phyloP scores from a whole-genome alignment of 2,888 invertebrate species.

The Sinodicranocentrus sp. region DNA sequence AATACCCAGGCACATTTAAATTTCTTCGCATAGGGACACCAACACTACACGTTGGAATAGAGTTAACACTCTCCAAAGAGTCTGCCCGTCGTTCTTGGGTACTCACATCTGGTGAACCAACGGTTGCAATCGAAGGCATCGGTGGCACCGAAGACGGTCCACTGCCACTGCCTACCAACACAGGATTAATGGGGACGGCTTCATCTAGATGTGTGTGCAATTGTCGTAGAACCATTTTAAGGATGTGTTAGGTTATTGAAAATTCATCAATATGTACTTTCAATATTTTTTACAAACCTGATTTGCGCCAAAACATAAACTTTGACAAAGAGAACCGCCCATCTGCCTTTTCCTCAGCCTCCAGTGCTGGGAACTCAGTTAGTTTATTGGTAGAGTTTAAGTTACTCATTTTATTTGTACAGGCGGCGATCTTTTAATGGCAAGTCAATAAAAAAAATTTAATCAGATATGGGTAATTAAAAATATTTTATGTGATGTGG shows the following conservation, averaged over 20 bases:
- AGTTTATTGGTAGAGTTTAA: slow-evolving; percentile 80
- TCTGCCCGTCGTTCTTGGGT: slow-evolving; percentile 34
- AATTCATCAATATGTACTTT: background rate
- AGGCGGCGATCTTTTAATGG: background rate
- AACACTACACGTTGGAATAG: slow-evolving; percentile 3
- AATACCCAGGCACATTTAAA: slow-evolving; percentile 47
- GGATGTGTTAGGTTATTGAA: background rate
- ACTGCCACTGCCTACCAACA: slow-evolving; percentile 11
- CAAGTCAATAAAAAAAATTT: background rate
- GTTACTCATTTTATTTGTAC: slow-evolving; percentile 70
- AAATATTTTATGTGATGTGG: background rate
- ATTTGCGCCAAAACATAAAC: slow-evolving; percentile 81
- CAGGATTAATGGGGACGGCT: slow-evolving; percentile 42
- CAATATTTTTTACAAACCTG: slow-evolving; percentile 49
- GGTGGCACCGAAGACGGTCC: slow-evolving; percentile 54
- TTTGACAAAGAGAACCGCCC: slow-evolving; percentile 87
- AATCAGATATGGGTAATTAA: background rate
- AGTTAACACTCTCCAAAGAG: slow-evolving; percentile 44
- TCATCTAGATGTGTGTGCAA: slow-evolving; percentile 20
- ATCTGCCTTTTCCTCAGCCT: slow-evolving; percentile 86
- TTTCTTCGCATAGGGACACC: slow-evolving; percentile 25
- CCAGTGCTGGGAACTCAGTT: slow-evolving; percentile 89
- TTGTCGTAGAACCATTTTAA: background rate
- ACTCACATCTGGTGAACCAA: slow-evolving; percentile 14
- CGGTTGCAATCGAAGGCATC: background rate